Percentiles rank a stretch among this genome's conserved stretches.
These are phyloP conservation scores for Meiosimyza platycephala DNA, from an alignment of 2,888 invertebrate species.

Conservation along the genomic window DNA sequence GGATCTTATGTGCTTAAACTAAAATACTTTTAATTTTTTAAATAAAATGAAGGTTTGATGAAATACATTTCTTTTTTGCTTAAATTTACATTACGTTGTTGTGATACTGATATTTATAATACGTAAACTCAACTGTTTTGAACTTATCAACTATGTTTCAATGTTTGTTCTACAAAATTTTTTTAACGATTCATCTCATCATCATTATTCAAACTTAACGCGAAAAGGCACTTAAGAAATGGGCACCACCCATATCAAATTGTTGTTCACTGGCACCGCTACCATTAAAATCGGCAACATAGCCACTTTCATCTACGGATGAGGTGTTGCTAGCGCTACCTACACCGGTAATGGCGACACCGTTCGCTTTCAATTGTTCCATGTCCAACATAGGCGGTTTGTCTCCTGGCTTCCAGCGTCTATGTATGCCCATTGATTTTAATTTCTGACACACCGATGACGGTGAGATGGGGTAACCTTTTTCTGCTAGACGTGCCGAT, in stretches of 20 bases:
- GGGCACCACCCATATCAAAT: conserved; percentile 64
- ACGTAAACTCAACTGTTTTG: too few species aligned
- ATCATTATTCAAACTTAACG: conserved; percentile 46
- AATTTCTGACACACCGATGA: conserved; percentile 66
- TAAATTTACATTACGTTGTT: neutral
- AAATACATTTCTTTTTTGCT: neutral
- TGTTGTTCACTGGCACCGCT: conserved; percentile 53
- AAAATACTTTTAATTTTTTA: conserved; percentile 21
- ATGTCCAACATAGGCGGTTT: conserved; percentile 63
- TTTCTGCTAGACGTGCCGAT: conserved; percentile 64
- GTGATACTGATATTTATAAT: too few species aligned
- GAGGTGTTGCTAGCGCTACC: conserved; percentile 43
- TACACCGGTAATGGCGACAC: conserved; percentile 39
- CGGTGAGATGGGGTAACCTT: conserved; percentile 65
- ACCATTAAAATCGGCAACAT: conserved; percentile 46
- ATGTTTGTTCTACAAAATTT: too few species aligned
- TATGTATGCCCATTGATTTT: conserved; percentile 66
- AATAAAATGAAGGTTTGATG: conserved; percentile 1
- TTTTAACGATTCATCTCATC: too few species aligned
- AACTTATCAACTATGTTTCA: too few species aligned
- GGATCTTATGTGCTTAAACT: conserved; percentile 28
- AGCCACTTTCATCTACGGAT: conserved; percentile 50
- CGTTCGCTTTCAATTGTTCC: conserved; percentile 56
- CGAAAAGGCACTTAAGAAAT: conserved; percentile 66
- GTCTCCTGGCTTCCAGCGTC: conserved; percentile 66